phyloP scores from a whole-genome alignment of 1,140 invertebrate species.

The Paralvinella palmiformis region DNA sequence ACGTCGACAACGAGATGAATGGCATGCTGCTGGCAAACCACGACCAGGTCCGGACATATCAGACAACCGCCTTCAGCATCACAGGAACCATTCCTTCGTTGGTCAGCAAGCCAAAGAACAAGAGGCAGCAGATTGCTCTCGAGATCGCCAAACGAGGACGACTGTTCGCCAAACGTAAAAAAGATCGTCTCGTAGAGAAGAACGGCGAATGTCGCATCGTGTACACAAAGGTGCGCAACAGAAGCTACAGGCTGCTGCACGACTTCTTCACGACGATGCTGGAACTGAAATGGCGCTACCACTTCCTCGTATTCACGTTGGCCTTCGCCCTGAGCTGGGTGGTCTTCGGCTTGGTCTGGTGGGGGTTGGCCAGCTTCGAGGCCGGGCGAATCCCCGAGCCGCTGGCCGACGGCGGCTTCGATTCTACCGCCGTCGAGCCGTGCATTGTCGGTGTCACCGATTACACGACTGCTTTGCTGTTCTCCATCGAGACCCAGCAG shows the following conservation, averaged over 20 bases:
- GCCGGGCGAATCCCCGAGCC: no score
- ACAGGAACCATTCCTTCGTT: no score
- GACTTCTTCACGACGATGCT: conserved; percentile 73
- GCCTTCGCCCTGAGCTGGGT: not conserved
- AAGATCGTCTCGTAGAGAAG: conserved; percentile 17
- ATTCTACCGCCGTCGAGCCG: conserved; percentile 20
- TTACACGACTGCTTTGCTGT: conserved; percentile 47
- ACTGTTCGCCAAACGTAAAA: conserved; percentile 11
- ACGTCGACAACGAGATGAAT: no score
- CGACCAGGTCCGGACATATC: no score
- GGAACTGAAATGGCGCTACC: conserved; percentile 17
- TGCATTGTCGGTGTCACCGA: conserved; percentile 39
- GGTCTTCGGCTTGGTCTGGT: not conserved
- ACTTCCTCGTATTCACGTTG: not conserved
- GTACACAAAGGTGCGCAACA: conserved; percentile 21
- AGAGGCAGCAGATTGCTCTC: no score
- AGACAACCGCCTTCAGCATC: no score
- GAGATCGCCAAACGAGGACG: conserved; percentile 14
- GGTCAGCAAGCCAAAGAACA: no score
- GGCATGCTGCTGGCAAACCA: no score
- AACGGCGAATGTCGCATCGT: conserved; percentile 17
- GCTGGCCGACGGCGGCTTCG: conserved; percentile 7
- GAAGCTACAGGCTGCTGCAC: conserved; percentile 52
- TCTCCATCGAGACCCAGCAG: conserved; percentile 54
- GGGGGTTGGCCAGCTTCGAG: no score